A percentile compares a stretch with the other conserved stretches of the same genome.
Conservation (phyloP, 2,797 vertebrate genomes). For the Otolemur crassicaudatus region DNA sequence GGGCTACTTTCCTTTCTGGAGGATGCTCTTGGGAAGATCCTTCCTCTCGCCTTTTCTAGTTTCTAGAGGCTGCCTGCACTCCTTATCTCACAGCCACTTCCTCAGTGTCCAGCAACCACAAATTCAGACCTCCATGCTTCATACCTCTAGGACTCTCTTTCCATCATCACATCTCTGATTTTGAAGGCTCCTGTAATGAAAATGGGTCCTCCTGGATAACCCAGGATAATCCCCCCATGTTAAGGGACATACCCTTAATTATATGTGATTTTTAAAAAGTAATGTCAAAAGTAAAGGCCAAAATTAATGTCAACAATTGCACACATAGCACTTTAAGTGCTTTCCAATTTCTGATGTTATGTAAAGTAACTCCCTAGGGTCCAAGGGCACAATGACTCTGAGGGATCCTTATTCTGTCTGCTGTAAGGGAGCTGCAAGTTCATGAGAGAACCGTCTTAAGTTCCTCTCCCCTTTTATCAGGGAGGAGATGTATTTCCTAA, state of each 20-base stretch:
- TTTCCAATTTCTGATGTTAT: background rate
- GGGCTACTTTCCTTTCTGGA: background rate
- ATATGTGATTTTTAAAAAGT: background rate
- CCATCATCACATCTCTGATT: background rate
- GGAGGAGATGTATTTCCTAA: background rate
- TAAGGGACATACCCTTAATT: background rate
- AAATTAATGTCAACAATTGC: background rate
- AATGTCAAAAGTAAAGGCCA: no score
- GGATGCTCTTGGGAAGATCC: background rate
- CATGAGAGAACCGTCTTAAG: background rate
- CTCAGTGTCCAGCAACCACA: background rate
- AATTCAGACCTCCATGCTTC: background rate
- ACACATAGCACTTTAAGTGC: background rate
- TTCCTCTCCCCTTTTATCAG: background rate
- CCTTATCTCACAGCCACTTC: background rate
- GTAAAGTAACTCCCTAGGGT: background rate
- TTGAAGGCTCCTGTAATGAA: background rate
- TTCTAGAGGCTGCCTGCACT: background rate
- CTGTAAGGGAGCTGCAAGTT: background rate
- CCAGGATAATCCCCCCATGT: background rate
- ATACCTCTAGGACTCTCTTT: background rate
- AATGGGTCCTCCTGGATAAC: background rate
- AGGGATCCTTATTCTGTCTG: background rate
- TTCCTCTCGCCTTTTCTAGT: background rate
- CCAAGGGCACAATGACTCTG: background rate